Conservation (phyloP, 23 tunicate genomes). For the Trididemnum miniatum region DNA sequence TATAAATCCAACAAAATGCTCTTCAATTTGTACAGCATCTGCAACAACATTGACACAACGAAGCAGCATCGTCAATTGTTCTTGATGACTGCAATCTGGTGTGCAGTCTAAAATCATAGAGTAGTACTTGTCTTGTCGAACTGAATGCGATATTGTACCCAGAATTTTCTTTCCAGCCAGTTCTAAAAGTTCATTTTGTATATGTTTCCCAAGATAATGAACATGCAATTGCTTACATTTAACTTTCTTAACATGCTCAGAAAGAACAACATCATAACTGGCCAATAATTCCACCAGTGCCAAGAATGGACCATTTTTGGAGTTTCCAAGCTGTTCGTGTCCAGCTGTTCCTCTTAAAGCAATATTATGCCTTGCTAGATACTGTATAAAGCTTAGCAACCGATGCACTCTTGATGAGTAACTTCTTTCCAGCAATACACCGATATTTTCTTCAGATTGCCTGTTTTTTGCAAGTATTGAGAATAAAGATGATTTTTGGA, state of each 20-base stretch:
- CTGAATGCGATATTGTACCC: not conserved
- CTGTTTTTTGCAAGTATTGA: no score
- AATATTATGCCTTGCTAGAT: not conserved
- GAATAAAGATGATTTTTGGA: not conserved
- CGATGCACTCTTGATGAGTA: not conserved
- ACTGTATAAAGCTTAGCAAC: not conserved
- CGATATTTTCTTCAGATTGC: no score
- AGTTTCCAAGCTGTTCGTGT: not conserved
- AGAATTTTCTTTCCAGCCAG: not conserved
- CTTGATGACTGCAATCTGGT: not conserved
- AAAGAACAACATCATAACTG: not conserved
- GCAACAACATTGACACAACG: not conserved
- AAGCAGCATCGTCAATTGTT: not conserved
- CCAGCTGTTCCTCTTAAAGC: not conserved
- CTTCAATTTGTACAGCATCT: not conserved
- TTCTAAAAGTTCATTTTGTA: not conserved
- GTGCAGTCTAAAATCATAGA: not conserved
- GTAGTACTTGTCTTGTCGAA: not conserved
- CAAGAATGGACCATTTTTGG: not conserved
- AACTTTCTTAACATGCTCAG: slow-evolving; percentile 4
- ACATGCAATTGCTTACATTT: not conserved
- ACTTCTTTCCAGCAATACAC: not conserved
- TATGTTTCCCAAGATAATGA: not conserved
- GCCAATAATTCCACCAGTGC: not conserved
- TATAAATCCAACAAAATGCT: not conserved